Evolutionary conservation across 2,888 invertebrate species (phyloP).

Genomic region (Stenodera caucasica): DNA sequence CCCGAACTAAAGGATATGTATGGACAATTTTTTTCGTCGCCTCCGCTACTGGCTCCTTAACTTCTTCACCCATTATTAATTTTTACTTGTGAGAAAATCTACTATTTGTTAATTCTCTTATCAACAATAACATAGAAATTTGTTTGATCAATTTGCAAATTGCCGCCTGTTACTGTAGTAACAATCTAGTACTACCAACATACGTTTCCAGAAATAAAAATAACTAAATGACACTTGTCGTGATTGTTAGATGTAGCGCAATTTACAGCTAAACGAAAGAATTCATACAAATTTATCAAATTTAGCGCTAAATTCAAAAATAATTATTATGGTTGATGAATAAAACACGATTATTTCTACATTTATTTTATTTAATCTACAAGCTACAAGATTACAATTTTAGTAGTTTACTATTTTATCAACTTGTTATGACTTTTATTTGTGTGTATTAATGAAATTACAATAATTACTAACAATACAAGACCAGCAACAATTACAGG

Average conservation of each 20-base stretch:
- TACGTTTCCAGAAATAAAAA: background rate
- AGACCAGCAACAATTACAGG: background rate
- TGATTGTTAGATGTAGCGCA: background rate
- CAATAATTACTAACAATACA: background rate
- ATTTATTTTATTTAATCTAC: no score
- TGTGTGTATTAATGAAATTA: background rate
- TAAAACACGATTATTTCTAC: no score
- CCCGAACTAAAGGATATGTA: constrained; percentile 81
- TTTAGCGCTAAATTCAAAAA: no score
- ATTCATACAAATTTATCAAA: no score
- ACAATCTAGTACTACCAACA: background rate
- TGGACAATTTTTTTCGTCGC: constrained; percentile 70
- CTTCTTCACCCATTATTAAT: constrained; percentile 24
- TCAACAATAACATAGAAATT: background rate
- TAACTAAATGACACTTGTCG: no score
- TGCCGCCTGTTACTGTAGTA: background rate
- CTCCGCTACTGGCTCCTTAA: constrained; percentile 46
- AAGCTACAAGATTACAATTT: no score
- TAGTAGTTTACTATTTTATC: background rate
- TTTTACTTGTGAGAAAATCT: background rate
- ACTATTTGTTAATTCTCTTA: background rate
- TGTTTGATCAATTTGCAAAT: background rate
- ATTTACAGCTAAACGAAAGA: no score
- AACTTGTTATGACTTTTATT: background rate
- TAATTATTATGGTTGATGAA: no score